Base-by-base conservation (phyloP, 2,888 invertebrate genomes). In the Agrochola lychnidis region DNA sequence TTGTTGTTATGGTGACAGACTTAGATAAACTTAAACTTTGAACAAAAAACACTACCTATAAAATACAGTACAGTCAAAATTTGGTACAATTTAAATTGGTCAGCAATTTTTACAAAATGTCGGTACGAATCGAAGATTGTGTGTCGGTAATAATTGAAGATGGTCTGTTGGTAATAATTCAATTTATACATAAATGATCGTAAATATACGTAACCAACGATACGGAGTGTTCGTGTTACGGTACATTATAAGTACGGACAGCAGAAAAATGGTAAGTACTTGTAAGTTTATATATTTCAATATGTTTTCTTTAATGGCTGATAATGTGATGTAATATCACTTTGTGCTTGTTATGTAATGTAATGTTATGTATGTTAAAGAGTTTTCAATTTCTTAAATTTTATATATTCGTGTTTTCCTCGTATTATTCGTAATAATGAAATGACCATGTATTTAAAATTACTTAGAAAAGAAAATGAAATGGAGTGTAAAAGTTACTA, bases 151-250 rank as follows among this genome's bases (percentile, higher is more conserved):
- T 73, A 79, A 78, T 78, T 76, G 87, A 83, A 78, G 88, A 81
- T 76, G 74, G 66, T 45, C 72, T 78, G 75, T 73, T 73, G 78
- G 79, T 86, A 87, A 88, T 86, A 87, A 88, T 88, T 88, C 83
- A 86, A 88, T 85, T 82, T 84, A 81, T 81, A 81, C 80, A 81
- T 88, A 85, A 87, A 84, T 82, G 82, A 84, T 80, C 79, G 77
- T 88, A 88, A 87, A 85, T 85, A 88, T 85, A 83, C 85, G 76
- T 82, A 77, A 74, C 81, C 78, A 85, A 82, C 80, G 80, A 83
- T 87, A 87, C 81, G 72, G 61, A 78, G 73, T 78, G 70, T 73
- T 76, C 73, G 64, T 69, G 84, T 79, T 88, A 81, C 81, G 80
- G 85, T 88, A 82, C 67, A 76, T 79, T 82, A 73, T 4, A 62